phyloP scores from a whole-genome alignment of 1,140 invertebrate genomes.

The Eriosoma lanigerum region DNA sequence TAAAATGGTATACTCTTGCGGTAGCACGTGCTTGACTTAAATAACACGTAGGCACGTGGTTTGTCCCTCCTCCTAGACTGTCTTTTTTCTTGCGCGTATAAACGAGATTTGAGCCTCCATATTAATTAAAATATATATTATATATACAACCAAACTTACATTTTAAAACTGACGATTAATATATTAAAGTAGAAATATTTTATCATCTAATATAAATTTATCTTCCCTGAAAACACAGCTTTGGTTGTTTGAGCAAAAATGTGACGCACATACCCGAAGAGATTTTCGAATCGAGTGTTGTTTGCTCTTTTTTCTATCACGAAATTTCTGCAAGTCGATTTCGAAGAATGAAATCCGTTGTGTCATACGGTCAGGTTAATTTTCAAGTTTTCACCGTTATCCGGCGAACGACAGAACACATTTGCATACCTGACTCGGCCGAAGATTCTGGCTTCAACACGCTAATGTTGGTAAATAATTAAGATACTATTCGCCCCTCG shows the following conservation, averaged over 20 bases:
- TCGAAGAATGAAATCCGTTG: background rate
- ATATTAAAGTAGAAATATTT: too few relatives aligned
- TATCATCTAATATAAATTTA: too few relatives aligned
- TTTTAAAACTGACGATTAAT: too few relatives aligned
- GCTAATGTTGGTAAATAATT: background rate
- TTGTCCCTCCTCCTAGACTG: background rate
- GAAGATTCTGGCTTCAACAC: background rate
- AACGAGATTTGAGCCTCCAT: too few relatives aligned
- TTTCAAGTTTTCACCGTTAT: conserved; percentile 15
- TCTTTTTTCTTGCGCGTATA: background rate
- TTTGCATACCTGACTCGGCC: conserved; percentile 28
- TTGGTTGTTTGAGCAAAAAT: too few relatives aligned
- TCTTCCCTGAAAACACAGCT: too few relatives aligned
- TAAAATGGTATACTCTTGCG: background rate
- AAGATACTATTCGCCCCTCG: background rate
- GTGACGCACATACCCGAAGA: too few relatives aligned
- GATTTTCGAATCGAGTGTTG: background rate
- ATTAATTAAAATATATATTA: too few relatives aligned
- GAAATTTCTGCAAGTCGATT: background rate
- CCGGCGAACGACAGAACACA: background rate
- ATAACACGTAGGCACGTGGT: background rate
- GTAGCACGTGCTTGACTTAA: conserved; percentile 8
- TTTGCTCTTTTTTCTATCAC: background rate
- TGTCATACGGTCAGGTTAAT: background rate
- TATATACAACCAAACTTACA: too few relatives aligned